Base-by-base conservation (phyloP, 2,113 vertebrate species). In the Platichthys flesus region DNA sequence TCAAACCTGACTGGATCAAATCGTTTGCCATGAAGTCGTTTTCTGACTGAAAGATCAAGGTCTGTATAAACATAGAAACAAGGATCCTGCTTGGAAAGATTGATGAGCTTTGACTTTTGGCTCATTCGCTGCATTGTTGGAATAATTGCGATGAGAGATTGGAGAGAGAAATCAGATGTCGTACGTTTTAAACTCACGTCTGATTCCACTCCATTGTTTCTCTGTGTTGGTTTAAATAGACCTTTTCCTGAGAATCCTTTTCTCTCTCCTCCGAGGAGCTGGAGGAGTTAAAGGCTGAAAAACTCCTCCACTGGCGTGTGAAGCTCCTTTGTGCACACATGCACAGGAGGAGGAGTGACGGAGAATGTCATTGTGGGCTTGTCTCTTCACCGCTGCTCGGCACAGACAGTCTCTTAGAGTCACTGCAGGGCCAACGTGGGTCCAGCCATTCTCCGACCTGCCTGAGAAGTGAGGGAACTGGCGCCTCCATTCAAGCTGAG, bases 321-420 rank as follows among this genome's bases (percentile, higher is more conserved):
- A 79, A 83, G 88, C 83, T 80, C 78, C 74, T 85, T 91, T 87
- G 82, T 91, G 83, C 70, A 45, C 63, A 72, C 24, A 58, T 67
- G 80, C 83, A 66, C 67, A 68, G 72, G 82, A 82, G 82, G 88
- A 78, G 85, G 83, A 77, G 85, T 78, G 84, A 82, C 78, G 24
- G 75, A 82, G 89, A 86, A 82, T 88, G 88, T 90, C 86, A 86
- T 70, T 55, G 85, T 87, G 80, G 85, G 80, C 67, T 74, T 71
- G 76, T 78, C 70, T 31, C 73, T 55, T 58, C 31, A 74, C 74
- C 73, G 76, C 90, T 51, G 76, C 49, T 79, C 31, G 26, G 81
- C 69, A 61, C 56, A 61, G 62, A 83, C 67, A 77, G 54, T 82
- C 60, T 52, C 56, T 28, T 1, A 59, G 42, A 56, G 74, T 65